Percentiles rank a stretch among this genome's conserved stretches.
Conservation (phyloP, 2,797 vertebrate genomes). For the Mus minutoides region DNA sequence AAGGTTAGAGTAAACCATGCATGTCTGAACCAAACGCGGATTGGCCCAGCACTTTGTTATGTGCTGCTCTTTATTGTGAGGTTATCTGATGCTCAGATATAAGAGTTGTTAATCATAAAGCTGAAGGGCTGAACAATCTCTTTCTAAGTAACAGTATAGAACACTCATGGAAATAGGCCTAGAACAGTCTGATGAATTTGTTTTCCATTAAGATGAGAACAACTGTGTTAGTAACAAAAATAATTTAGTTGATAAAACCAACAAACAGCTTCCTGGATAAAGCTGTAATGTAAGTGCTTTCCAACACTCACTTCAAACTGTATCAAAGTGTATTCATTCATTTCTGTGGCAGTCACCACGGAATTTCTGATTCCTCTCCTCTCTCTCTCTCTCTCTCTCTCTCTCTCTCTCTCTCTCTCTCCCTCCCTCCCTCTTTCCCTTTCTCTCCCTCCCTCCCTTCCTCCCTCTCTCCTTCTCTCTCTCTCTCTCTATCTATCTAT, state of each 20-base stretch:
- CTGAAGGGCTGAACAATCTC: slow-evolving; percentile 6
- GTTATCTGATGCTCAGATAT: neutral
- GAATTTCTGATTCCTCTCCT: neutral
- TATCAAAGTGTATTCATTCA: neutral
- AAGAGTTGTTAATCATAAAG: slow-evolving; percentile 2
- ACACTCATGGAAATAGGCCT: slow-evolving; percentile 3
- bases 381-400: too few species aligned
- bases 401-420: too few species aligned
- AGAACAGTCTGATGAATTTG: neutral
- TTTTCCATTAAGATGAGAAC: slow-evolving; percentile 21
- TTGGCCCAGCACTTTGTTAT: neutral
- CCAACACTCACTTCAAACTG: neutral
- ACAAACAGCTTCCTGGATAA: neutral
- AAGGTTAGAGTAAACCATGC: neutral
- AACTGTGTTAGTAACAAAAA: slow-evolving; percentile 11
- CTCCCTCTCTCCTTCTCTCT: neutral
- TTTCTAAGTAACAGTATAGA: slow-evolving; percentile 20
- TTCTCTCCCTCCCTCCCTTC: neutral
- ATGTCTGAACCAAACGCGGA: neutral
- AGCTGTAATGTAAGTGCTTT: neutral
- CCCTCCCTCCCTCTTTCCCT: rapidly evolving
- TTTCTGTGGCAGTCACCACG: neutral
- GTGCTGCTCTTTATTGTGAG: neutral
- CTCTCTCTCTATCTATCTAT: neutral
- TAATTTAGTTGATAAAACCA: neutral